Evolutionary conservation across 2,797 vertebrate species (phyloP), one percentile per base, ranked within the genome.

Genomic region (Phoxinus dragarum): DNA sequence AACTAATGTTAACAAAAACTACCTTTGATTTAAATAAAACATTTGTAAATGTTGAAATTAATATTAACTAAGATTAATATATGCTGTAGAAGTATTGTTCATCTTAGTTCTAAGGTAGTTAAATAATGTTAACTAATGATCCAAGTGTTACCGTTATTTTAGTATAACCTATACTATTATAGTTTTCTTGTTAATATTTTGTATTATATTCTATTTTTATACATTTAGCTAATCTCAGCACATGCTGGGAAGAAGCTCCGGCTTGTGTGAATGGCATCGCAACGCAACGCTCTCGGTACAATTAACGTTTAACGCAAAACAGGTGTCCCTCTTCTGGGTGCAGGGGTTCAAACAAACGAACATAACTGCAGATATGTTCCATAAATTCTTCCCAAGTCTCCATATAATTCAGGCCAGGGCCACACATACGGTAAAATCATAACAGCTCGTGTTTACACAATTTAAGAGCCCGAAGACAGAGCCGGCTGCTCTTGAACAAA

Each of bases 281-380:
- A 69, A 36, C 6, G 27, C 14, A 2, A 44, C 56, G 66, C 42
- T 84, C 85, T 67, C 38, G 47, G 84, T 38, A 67, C 77, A 80
- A 49, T 85, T 75, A 71, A 84, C 17, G 23, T 73, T 75, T 86
- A 90, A 91, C 82, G 69, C 68, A 80, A 88, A 89, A 80, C 90
- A 92, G 81, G 84, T 89, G 83, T 81, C 38, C 38, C 67, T 73
- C 73, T 80, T 85, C 69, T 36, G n/a, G 67, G 76, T 49, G 49
- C 31, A 78, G 81, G 38, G 40, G 85, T 67, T 40, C 84, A 88
- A 89, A 78, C 87, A 78, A 85, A 84, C 80, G 72, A 73, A 87
- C 71, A 34, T 77, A 86, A 88, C 89, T 74, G 74, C 86, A 88
- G 85, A 89, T 89, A 71, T 87, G 84, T 80, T 90, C 81, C 67